phyloP scores from a whole-genome alignment of 2,888 invertebrate species.

The Drosophila barbarae region DNA sequence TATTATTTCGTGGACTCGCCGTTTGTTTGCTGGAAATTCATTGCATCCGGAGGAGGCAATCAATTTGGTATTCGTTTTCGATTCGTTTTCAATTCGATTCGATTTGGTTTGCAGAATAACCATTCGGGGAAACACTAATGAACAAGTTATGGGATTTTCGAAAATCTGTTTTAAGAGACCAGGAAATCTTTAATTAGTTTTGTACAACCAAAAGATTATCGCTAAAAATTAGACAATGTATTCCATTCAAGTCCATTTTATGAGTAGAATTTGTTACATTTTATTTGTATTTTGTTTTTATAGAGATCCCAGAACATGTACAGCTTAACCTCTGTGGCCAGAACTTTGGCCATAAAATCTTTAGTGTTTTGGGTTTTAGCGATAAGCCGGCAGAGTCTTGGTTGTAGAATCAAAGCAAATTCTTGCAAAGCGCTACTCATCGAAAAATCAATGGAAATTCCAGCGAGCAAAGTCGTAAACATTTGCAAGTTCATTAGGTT shows the following conservation, averaged over 20 bases:
- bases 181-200: background rate
- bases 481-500: conserved; percentile 36
- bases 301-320: background rate
- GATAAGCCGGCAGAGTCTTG: conserved; percentile 12
- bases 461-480: conserved; percentile 11
- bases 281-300: background rate
- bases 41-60: conserved; percentile 33
- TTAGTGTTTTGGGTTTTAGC: background rate
- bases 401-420: conserved; percentile 10
- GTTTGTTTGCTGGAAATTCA: conserved; percentile 26
- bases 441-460: conserved; percentile 23
- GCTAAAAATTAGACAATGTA: conserved; percentile 1
- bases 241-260: background rate
- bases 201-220: background rate
- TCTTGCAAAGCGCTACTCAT: background rate
- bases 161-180: background rate
- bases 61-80: conserved; percentile 26
- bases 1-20: conserved; percentile 14
- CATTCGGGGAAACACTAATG: background rate
- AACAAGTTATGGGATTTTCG: conserved; percentile 4
- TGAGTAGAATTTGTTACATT: background rate
- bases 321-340: background rate
- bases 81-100: conserved; percentile 17
- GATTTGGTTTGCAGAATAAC: conserved; percentile 11
- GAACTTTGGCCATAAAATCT: conserved; percentile 6